phyloP scores from a whole-genome alignment of 2,888 invertebrate species.

The Eupithecia subfuscata region DNA sequence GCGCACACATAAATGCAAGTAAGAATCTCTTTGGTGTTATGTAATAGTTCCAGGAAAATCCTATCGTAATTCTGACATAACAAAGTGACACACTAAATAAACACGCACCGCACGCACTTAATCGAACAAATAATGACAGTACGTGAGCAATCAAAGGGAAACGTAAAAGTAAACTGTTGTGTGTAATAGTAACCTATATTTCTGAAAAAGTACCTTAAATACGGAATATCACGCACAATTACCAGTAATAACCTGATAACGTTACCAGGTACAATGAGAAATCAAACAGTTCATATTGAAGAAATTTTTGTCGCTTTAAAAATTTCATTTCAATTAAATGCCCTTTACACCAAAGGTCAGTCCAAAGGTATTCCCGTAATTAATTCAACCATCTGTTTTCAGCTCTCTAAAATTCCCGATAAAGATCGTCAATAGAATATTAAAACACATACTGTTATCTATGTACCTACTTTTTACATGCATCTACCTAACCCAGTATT shows the following conservation, averaged over 20 bases:
- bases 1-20: not conserved
- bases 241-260: not conserved
- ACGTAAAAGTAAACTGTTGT: not conserved
- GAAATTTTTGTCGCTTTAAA: not conserved
- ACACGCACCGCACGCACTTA: not conserved
- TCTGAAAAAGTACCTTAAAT: not conserved
- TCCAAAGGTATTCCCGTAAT: not conserved
- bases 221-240: not conserved
- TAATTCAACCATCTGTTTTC: not conserved
- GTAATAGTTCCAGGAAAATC: conserved; percentile 1
- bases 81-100: conserved; percentile 1
- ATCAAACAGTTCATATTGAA: not conserved
- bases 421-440: not conserved
- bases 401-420: not conserved
- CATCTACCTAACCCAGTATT: not conserved
- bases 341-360: not conserved
- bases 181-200: conserved; percentile 3
- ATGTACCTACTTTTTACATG: not conserved
- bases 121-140: conserved; percentile 5
- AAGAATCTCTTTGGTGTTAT: not conserved
- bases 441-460: not conserved
- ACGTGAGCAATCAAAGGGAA: conserved; percentile 10
- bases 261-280: not conserved
- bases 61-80: not conserved
- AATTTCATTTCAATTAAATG: not conserved